Conservation (phyloP, 2,797 vertebrate genomes). For the Cossypha caffra region DNA sequence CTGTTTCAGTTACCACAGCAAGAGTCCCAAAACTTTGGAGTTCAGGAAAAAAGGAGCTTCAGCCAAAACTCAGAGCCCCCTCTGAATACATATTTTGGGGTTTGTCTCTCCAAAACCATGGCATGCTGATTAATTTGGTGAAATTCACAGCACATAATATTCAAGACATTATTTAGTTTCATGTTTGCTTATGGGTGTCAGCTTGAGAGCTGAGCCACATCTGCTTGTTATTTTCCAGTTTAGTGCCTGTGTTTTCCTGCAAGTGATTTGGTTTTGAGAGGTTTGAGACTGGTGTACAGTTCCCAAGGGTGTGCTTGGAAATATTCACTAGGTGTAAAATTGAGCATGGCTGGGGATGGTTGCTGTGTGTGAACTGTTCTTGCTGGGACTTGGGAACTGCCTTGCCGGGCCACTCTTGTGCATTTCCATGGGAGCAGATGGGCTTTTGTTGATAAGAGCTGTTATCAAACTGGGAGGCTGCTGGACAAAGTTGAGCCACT, state of each 20-base stretch:
- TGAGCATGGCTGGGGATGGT: not conserved
- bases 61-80: not conserved
- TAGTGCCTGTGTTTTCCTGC: not conserved
- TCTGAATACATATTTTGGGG: not conserved
- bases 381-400: not conserved
- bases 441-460: slow-evolving; percentile 3
- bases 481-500: not conserved
- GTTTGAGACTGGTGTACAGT: not conserved
- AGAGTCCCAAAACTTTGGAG: not conserved
- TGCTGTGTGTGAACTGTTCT: not conserved
- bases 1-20: not conserved
- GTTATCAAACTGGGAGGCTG: not conserved
- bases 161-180: not conserved
- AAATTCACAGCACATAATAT: fast-evolving
- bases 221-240: not conserved
- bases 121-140: not conserved
- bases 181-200: not conserved
- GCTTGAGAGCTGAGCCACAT: not conserved
- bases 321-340: fast-evolving
- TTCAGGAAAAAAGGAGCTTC: not conserved
- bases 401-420: not conserved
- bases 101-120: not conserved
- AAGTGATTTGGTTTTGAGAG: not conserved
- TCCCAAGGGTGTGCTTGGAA: not conserved
- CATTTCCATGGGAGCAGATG: slow-evolving; percentile 18